Evolutionary conservation across 2,797 vertebrate genomes (phyloP), one percentile per base, ranked within the genome.

Genomic region (Lagocephalus sceleratus): DNA sequence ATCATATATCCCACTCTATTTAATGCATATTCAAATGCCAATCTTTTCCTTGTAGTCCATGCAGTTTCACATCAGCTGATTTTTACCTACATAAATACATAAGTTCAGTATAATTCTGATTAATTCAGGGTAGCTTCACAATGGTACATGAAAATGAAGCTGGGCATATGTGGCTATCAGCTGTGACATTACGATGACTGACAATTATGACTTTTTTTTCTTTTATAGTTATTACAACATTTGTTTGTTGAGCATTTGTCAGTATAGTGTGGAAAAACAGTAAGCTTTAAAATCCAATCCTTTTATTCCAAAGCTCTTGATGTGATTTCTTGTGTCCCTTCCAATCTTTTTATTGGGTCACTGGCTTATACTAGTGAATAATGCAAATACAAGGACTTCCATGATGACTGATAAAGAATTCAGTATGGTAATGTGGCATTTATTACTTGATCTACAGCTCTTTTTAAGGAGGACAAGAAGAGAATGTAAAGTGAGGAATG

Each of bases 81-180:
- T 35, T 35, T 35, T 35, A 35, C 32, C 32, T 35, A 12, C 32
- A 35, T 2, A 10, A 10, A 35, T 14, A 35, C 4, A 83, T 81
- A 65, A 74, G 53, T 77, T 63, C 51, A 65, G 46, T 22, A 44
- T 65, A 58, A 75, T 73, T 74, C 71, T 81, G 81, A 83, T 83
- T 76, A 79, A 85, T 78, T 81, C 68, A 81, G 47, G 41, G 62
- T 71, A 63, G 57, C 67, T 59, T 55, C 47, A 65, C 59, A 25
- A 58, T 49, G 40, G 20, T 57, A 62, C 71, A 83, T 85, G 63
- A 49, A 82, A 88, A 85, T 84, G 59, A 83, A 63, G 67, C 47
- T 79, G 63, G 78, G 69, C 20, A 47, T 59, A 60, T 52, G 62
- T 43, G 57, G 49, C 70, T 73, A 71, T 73, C 70, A 55, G 53